Base-by-base conservation (phyloP, 2,113 vertebrate genomes). In the Brachyhypopomus gauderio region DNA sequence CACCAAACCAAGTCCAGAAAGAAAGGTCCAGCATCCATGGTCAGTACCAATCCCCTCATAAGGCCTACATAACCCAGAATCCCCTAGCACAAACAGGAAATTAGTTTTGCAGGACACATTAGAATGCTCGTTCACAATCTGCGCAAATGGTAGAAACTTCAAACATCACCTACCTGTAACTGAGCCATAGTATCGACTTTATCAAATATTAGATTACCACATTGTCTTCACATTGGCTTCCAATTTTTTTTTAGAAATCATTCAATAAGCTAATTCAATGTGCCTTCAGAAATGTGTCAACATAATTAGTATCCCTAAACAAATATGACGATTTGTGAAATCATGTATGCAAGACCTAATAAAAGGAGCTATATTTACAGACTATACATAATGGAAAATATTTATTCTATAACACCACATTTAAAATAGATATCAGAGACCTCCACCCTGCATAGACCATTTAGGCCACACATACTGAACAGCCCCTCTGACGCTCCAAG, bases 401-500 rank as follows among this genome's bases (percentile, higher is more conserved):
- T 72, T 48, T 34, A 20, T 9, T 56, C 20, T 73, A 76, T 62
- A 11, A 55, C 30, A 73, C 22, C 20, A 66, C 34, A 17, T 12
- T 36, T 5, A 60, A 48, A 30, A 75, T 30, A 59, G 25, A 71
- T 36, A 19, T 56, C 17, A 76, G 17, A 56, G 19, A 63, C 1
- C 9, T 11, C 11, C 20, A 55, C 23, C 75, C 20, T 11, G 22
- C 9, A 4, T 27, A 23, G 1, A 3, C 17, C 5, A 2, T 7
- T 11, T 64, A n/a, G 71, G n/a, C 17, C 27, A 1, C n/a, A 5
- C 25, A 30, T 14, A 59, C 55, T 56, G 34, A 67, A 79, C 23
- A 30, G 20, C 41, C 25, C 52, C 36, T 48, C 45, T 27, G 34
- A 27, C 38, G 25, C 56, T 71, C 25, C 74, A 82, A 84, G 75